Evolutionary conservation across 1,140 invertebrate species (phyloP).

Genomic region (Cardiocondyla obscurior): DNA sequence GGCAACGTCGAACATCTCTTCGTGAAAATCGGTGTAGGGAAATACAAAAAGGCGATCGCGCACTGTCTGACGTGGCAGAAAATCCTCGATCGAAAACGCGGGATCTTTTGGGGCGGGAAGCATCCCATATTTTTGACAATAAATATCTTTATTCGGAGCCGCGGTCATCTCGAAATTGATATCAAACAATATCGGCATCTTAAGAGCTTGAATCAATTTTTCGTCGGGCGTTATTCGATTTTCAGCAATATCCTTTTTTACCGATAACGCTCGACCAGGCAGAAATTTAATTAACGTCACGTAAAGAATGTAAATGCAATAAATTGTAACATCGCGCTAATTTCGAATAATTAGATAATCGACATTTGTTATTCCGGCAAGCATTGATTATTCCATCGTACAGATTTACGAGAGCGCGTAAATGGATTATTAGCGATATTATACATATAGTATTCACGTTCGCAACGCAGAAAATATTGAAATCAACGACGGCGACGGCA

Average conservation of each 20-base stretch:
- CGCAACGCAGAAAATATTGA: slow-evolving; percentile 31
- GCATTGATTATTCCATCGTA: neutral
- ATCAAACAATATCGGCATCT: slow-evolving; percentile 1
- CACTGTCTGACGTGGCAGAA: slow-evolving; percentile 48
- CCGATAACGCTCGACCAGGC: neutral
- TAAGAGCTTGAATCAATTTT: no score
- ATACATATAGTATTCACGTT: slow-evolving; percentile 31
- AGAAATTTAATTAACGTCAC: neutral
- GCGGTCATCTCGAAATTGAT: slow-evolving; percentile 23
- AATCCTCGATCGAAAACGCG: slow-evolving; percentile 11
- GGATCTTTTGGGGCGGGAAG: slow-evolving; percentile 13
- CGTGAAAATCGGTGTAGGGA: slow-evolving; percentile 43
- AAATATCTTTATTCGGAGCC: slow-evolving; percentile 34
- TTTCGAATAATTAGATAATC: neutral
- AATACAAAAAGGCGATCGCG: slow-evolving; percentile 54
- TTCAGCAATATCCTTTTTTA: neutral
- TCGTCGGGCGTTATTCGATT: neutral
- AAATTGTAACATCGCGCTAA: neutral
- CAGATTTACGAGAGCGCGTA: neutral
- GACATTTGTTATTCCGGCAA: neutral
- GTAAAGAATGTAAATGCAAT: neutral
- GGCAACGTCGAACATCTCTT: slow-evolving; percentile 25
- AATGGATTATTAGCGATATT: slow-evolving; percentile 13
- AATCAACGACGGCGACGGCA: neutral
- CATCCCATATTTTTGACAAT: slow-evolving; percentile 26